phyloP scores from a whole-genome alignment of 2,797 vertebrate species.

The Enteromius viviparus region DNA sequence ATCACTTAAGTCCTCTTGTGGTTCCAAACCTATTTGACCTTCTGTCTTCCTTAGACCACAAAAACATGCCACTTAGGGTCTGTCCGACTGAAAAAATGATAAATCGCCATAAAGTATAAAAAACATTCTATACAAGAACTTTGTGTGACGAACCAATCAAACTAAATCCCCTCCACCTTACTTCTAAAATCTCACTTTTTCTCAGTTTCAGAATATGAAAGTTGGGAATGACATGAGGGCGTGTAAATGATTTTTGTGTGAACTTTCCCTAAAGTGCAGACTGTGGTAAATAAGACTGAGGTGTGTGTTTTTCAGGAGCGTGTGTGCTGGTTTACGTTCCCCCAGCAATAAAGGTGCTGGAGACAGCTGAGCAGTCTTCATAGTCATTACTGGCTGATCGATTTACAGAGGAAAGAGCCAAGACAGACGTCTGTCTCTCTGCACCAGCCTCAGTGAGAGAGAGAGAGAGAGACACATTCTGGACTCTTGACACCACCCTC shows the following conservation, averaged over 20 bases:
- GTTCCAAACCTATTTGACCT: not conserved
- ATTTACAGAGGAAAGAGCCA: slow-evolving; percentile 61
- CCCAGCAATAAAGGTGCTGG: slow-evolving; percentile 56
- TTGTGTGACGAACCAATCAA: not conserved
- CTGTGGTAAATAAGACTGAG: slow-evolving; percentile 46
- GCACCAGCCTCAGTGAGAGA: slow-evolving; percentile 32
- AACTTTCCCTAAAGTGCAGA: slow-evolving; percentile 32
- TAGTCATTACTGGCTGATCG: slow-evolving; percentile 66
- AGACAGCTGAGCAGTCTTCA: slow-evolving; percentile 65
- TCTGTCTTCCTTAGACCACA: not conserved
- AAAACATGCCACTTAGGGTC: not conserved
- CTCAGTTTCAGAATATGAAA: not conserved
- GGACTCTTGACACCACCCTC: slow-evolving; percentile 59
- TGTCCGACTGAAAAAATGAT: not conserved
- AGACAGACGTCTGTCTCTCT: slow-evolving; percentile 63
- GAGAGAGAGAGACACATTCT: slow-evolving; percentile 24
- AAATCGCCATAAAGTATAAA: not conserved
- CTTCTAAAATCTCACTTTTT: not conserved
- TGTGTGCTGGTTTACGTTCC: slow-evolving; percentile 57
- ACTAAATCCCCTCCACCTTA: no score
- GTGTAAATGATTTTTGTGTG: not conserved
- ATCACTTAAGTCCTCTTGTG: not conserved
- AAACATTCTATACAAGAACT: not conserved
- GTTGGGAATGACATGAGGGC: not conserved
- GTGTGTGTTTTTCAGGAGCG: slow-evolving; percentile 42